Evolutionary conservation across 2,797 vertebrate genomes (phyloP), one percentile per base, ranked within the genome.

Genomic region (Sylvilagus floridanus): DNA sequence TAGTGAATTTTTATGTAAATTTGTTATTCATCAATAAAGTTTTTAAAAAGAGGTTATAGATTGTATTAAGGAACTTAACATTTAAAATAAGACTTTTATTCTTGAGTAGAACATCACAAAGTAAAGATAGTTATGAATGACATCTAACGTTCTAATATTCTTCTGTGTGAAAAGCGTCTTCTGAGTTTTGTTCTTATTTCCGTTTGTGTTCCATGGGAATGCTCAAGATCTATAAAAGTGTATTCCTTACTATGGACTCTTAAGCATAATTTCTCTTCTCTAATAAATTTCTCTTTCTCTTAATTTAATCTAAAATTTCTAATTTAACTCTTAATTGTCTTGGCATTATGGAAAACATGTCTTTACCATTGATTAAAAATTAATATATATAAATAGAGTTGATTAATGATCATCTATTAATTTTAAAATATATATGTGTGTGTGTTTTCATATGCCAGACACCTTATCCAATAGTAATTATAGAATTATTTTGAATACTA

Each of bases 1-100:
- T 89, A 37, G 28, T 79, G 26, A 57, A 52, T 57, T 84, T 95
- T 75, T 47, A 52, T 69, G 22, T 32, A 63, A 72, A 13, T 54
- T 22, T 88, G 22, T 88, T 72, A 28, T 10, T 89, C 57, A 88
- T 95, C 22, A 81, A 54, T 85, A 85, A 88, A 92, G 83, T 88
- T 3, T 86, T 95, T 9, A 89, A 89, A 90, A 37, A 87, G 28
- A 75, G 22, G 28, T 32, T 75, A 50, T 62, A 68, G 35, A 57
- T 90, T 84, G 19, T 30, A 16, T 72, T 66, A 66, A 94, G 21
- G 62, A 60, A 82, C 19, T 22, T 87, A 75, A n/a, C 9, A 60
- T 86, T 89, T 89, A 73, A 90, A 76, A 37, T 79, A 47, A 9
- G 72, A 62, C 57, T 88, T 62, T 26, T 86, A 68, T 73, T 75